Evolutionary conservation across 2,888 invertebrate genomes (phyloP).

Genomic region (Machimus rusticus): DNA sequence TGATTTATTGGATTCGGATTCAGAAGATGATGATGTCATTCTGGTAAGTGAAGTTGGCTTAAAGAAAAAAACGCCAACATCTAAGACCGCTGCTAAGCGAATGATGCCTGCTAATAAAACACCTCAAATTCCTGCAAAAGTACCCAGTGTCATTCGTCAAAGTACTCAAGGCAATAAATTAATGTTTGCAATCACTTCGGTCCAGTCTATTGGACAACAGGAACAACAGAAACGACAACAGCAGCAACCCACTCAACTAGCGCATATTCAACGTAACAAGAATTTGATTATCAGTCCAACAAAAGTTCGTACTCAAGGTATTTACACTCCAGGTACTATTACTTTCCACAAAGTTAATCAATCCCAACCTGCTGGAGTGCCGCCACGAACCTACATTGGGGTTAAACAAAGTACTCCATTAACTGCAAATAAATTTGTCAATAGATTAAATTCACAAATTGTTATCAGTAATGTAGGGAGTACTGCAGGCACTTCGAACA

Average conservation of each 20-base stretch:
- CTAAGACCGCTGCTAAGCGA: neutral
- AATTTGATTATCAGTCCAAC: neutral
- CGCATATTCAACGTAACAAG: neutral
- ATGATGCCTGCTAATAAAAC: neutral
- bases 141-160: neutral
- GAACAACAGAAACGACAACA: neutral
- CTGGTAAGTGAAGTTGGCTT: constrained; percentile 18
- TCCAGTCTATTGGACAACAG: constrained; percentile 12
- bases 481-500: neutral
- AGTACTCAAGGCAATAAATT: neutral
- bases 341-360: neutral
- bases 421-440: neutral
- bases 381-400: neutral
- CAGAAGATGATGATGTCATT: constrained; percentile 31
- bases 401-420: neutral
- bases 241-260: neutral
- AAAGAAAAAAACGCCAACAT: neutral
- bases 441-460: neutral
- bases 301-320: neutral
- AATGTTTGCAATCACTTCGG: constrained; percentile 31
- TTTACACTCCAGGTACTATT: neutral
- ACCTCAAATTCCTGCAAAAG: neutral
- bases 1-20: constrained; percentile 20
- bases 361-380: neutral
- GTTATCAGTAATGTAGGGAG: neutral